Evolutionary conservation across 2,113 vertebrate genomes (phyloP), one percentile per base, ranked within the genome.

Genomic region (Brienomyrus brachyistius): DNA sequence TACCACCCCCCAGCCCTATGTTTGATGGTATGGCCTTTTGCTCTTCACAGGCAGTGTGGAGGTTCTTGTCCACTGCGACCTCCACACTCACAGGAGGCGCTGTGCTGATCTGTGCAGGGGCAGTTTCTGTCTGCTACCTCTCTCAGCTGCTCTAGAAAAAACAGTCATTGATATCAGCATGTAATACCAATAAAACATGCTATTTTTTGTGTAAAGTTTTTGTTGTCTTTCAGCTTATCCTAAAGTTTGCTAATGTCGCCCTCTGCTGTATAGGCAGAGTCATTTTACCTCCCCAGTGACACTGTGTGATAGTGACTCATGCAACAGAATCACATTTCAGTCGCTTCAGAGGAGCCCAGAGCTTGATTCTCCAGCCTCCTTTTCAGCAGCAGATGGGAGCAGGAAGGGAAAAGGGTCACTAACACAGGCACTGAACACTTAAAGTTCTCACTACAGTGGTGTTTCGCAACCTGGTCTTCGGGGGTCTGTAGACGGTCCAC

Each of bases 41-140:
- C 84, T 94, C 87, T 95, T 92, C 91, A 62, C 95, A 96, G 96
- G 94, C 62, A 2, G 90, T 92, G 27, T 93, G 94, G 93, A 92
- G 91, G 83, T 89, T 88, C 86, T 83, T 92, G 88, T 91, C 92
- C 89, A 88, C 88, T 88, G 80, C 92, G 90, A 62, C 90, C 59
- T 94, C 92, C 84, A 92, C 94, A 89, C 86, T 92, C 88, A 93
- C 93, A 89, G 92, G 92, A 89, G 92, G 93, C 13, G 93, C 94
- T 91, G 82, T 94, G 91, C 87, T 96, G 90, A 91, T 95, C 90
- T 92, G 90, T 51, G 43, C 93, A 56, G 17, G 94, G 80, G 94
- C 95, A 23, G 31, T 93, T 19, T 70, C 88, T 90, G 90, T 93
- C 17, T 95, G 93, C 93, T 93, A 92, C 89, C 40, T 94, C 31